Evolutionary conservation across 2,113 vertebrate species (phyloP).

Genomic region (Burhinus oedicnemus): DNA sequence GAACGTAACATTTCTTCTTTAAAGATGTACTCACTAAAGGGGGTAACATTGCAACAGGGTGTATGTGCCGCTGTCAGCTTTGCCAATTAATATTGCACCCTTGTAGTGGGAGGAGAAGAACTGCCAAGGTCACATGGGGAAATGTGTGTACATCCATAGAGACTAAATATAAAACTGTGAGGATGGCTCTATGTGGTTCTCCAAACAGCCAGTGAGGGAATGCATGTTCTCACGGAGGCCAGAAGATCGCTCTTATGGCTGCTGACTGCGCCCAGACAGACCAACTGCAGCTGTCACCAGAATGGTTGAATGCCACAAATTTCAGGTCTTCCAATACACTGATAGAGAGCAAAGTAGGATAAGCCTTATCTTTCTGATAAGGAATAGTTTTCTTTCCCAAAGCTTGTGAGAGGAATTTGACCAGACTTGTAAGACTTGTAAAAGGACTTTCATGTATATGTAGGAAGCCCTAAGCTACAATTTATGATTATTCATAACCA

Average conservation of each 20-base stretch:
- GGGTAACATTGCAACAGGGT: background rate
- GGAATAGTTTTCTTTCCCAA: background rate
- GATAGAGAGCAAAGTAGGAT: background rate
- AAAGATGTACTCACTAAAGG: background rate
- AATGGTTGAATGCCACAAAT: background rate
- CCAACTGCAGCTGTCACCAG: background rate
- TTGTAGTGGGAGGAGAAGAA: background rate
- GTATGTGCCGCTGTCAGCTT: background rate
- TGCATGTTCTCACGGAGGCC: background rate
- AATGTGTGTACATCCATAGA: background rate
- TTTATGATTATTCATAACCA: background rate
- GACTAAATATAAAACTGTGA: background rate
- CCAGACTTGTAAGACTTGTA: background rate
- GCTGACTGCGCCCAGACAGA: background rate
- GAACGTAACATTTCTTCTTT: background rate
- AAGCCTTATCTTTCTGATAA: background rate
- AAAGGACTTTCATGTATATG: background rate
- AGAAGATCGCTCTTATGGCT: background rate
- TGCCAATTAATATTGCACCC: background rate
- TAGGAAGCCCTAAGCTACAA: background rate
- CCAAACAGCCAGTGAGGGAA: background rate
- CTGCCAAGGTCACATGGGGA: background rate
- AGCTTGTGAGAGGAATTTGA: background rate
- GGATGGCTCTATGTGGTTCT: background rate
- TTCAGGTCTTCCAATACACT: background rate